Evolutionary conservation across 2,113 vertebrate species (phyloP), one percentile per base, ranked within the genome.

Genomic region (Picathartes gymnocephalus): DNA sequence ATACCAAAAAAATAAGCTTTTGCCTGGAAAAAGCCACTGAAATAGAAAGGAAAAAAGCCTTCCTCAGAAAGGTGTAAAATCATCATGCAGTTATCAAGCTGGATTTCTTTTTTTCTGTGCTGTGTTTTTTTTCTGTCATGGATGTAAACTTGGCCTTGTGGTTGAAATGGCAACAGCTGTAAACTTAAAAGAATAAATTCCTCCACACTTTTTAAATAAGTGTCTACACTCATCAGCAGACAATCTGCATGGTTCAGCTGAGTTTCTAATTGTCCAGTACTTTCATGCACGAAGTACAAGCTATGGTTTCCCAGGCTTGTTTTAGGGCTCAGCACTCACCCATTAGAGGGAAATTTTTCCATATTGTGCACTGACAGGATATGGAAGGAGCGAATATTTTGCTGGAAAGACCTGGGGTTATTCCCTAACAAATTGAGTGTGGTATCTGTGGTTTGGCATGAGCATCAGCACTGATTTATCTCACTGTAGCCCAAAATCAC

Each of bases 391-490:
- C 84, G 79, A 96, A 56, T 95, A 74, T 86, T 97, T 96, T 96
- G 37, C 51, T 90, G 86, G 65, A 84, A 96, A 95, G 78, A 66
- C 85, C 87, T 60, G 91, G 90, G 81, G 84, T 96, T 97, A 93
- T 94, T 97, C 97, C 71, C 35, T 97, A 96, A 95, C 62, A 96
- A 96, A 88, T 93, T 83, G 79, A 91, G 72, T 79, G 93, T 94
- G 83, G 91, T 91, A 74, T 88, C 90, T 94, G 90, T 96, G 95
- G 96, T 72, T 95, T 96, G 90, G 90, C 94, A 80, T 31, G 35
- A 90, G 30, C 17, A 37, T 37, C 74, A 51, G 37, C 82, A 66
- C 76, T 15, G 6, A 90, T 94, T 92, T 92, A 78, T 94, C 79
- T 96, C 85, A 47, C n/a, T 78, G 35, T 47, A 85, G 58, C 53